Evolutionary conservation across 2,888 invertebrate genomes (phyloP).

Genomic region (Magallana nippona): DNA sequence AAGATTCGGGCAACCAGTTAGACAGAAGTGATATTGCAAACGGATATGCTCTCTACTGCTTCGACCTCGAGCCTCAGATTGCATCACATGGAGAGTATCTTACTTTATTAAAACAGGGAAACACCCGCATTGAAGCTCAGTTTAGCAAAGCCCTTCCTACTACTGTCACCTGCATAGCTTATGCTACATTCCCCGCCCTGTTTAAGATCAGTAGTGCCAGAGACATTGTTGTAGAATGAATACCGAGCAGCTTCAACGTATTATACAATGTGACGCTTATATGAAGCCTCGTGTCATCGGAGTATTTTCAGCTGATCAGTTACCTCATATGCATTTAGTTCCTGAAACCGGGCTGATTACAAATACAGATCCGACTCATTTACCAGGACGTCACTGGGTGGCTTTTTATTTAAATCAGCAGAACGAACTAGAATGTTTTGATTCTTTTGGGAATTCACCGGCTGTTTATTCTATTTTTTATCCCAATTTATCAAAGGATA

Average conservation of each 20-base stretch:
- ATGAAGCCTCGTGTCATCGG: conserved; percentile 35
- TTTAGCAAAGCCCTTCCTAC: conserved; percentile 45
- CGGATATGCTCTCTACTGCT: conserved; percentile 39
- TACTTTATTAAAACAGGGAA: conserved; percentile 44
- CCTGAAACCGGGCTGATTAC: neutral
- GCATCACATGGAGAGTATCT: conserved; percentile 37
- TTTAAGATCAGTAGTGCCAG: conserved; percentile 50
- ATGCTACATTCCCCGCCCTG: conserved; percentile 46
- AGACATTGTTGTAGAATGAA: conserved; percentile 48
- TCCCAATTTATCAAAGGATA: neutral
- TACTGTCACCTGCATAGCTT: conserved; percentile 46
- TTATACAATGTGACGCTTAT: conserved; percentile 36
- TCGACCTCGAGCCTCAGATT: conserved; percentile 35
- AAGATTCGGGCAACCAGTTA: conserved; percentile 48
- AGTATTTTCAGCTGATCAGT: conserved; percentile 44
- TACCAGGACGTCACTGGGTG: conserved; percentile 35
- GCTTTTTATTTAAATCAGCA: conserved; percentile 31
- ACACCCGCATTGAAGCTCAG: conserved; percentile 47
- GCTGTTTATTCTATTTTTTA: conserved; percentile 1
- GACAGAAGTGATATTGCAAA: conserved; percentile 25
- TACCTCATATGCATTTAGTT: conserved; percentile 13
- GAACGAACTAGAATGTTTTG: conserved; percentile 23
- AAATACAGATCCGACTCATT: neutral
- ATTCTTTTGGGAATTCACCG: conserved; percentile 27
- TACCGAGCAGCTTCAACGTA: conserved; percentile 43